A percentile compares a stretch with the other conserved stretches of the same genome.
phyloP scores from a whole-genome alignment of 2,888 invertebrate species.

The Amorpha juglandis region DNA sequence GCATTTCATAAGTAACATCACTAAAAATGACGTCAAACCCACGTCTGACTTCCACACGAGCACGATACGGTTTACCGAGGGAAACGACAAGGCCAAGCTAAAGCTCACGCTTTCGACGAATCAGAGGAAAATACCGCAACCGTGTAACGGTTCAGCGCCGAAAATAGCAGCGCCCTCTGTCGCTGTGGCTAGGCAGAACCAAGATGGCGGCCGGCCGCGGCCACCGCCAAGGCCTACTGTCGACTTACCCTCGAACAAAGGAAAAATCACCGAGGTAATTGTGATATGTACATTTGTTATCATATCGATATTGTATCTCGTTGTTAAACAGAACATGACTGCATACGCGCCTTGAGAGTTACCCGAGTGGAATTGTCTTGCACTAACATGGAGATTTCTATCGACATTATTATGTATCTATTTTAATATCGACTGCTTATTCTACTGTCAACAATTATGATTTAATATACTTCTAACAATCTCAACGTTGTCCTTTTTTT shows the following conservation, averaged over 20 bases:
- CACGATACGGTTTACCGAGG: constrained; percentile 77
- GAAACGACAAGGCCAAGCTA: constrained; percentile 70
- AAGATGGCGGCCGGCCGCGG: constrained; percentile 43
- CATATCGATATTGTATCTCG: constrained; percentile 67
- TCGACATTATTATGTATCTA: constrained; percentile 42
- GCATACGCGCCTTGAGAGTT: constrained; percentile 52
- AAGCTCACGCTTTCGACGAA: constrained; percentile 71
- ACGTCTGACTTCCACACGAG: constrained; percentile 70
- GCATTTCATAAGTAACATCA: constrained; percentile 75
- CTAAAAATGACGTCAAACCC: constrained; percentile 61
- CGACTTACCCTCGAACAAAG: constrained; percentile 48
- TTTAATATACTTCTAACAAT: constrained; percentile 54
- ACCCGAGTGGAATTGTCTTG: constrained; percentile 55
- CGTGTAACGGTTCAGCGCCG: constrained; percentile 53
- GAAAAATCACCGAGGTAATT: constrained; percentile 74
- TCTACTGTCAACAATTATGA: constrained; percentile 54
- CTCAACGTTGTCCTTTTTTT: constrained; percentile 58
- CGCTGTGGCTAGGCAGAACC: constrained; percentile 46
- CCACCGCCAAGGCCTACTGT: constrained; percentile 37
- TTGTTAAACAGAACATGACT: constrained; percentile 56
- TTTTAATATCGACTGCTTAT: constrained; percentile 39
- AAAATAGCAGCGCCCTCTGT: constrained; percentile 46
- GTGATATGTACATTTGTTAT: constrained; percentile 73
- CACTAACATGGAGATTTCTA: constrained; percentile 55
- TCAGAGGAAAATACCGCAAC: constrained; percentile 58